phyloP scores from a whole-genome alignment of 2,797 vertebrate species.

The Tamandua tetradactyla region DNA sequence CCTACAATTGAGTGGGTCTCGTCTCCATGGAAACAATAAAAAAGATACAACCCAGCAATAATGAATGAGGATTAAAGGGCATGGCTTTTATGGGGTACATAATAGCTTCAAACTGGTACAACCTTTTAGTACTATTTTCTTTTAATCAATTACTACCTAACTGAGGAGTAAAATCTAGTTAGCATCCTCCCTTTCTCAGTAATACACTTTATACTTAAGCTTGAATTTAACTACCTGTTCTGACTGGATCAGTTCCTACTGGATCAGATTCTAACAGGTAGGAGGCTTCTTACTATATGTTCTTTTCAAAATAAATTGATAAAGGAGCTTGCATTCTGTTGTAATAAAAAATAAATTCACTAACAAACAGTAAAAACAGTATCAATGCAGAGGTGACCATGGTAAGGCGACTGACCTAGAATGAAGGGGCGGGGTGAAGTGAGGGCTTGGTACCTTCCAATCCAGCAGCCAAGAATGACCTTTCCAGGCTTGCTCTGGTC shows the following conservation, averaged over 20 bases:
- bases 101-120: too few relatives aligned
- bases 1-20: too few relatives aligned
- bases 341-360: not conserved
- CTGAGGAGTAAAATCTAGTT: not conserved
- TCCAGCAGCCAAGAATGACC: not conserved
- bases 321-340: not conserved
- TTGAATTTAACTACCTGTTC: conserved; percentile 33
- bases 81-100: too few relatives aligned
- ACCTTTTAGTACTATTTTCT: conserved; percentile 40
- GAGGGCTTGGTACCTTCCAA: not conserved
- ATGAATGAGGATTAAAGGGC: too few relatives aligned
- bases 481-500: not conserved
- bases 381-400: not conserved
- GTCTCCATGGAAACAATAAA: too few relatives aligned
- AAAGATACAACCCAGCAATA: too few relatives aligned
- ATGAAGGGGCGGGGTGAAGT: conserved; percentile 8
- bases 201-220: conserved; percentile 4
- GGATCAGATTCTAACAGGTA: not conserved
- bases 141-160: not conserved
- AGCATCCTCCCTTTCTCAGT: not conserved
- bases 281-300: conserved; percentile 21
- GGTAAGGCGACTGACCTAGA: conserved; percentile 13
- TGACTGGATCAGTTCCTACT: not conserved
- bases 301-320: conserved; percentile 36
- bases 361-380: conserved; percentile 40